phyloP scores from a whole-genome alignment of 2,797 vertebrate species.

The Neopelma chrysocephalum region DNA sequence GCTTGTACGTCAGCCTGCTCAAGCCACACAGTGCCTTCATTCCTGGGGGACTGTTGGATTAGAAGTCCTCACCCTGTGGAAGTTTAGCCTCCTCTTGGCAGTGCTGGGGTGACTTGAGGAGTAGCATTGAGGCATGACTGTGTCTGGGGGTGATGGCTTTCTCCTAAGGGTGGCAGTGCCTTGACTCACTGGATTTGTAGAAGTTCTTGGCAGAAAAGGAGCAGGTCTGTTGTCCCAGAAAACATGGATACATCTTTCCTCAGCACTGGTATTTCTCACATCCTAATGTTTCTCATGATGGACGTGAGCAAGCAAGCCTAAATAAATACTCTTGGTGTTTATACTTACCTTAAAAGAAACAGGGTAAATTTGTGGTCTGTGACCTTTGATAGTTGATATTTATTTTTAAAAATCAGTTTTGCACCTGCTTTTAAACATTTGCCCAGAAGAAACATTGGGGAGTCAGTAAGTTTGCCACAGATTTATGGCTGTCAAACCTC shows the following conservation, averaged over 20 bases:
- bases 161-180: background rate
- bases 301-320: background rate
- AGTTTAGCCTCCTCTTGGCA: background rate
- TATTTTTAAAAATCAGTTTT: background rate
- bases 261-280: background rate
- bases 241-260: background rate
- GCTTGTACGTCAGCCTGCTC: conserved; percentile 14
- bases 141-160: background rate
- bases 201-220: background rate
- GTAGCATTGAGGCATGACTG: rapidly evolving
- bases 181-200: background rate
- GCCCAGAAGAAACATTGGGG: background rate
- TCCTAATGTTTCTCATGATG: background rate
- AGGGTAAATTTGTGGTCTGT: background rate
- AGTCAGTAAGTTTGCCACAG: background rate
- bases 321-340: background rate
- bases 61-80: background rate
- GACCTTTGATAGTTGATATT: background rate
- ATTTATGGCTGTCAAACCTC: background rate
- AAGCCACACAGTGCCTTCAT: background rate
- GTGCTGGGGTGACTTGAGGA: background rate
- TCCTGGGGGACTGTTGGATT: background rate
- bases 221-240: background rate
- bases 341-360: background rate
- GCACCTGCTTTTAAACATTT: background rate